Percentiles rank a stretch among this genome's conserved stretches.
Evolutionary conservation across 2,888 invertebrate genomes (phyloP).

Genomic region (Trachelus tabidus): DNA sequence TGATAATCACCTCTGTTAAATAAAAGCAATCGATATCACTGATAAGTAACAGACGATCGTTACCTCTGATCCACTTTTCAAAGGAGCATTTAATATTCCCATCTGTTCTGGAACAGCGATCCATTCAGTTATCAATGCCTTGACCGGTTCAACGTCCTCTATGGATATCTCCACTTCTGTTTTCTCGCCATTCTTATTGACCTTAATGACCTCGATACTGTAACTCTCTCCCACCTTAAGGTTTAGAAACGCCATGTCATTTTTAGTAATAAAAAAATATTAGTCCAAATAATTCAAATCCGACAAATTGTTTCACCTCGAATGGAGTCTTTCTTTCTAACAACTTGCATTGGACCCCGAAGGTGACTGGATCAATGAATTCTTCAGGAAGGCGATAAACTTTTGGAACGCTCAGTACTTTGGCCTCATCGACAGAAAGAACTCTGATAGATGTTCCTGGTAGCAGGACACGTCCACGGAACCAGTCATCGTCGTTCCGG

Average conservation of each 20-base stretch:
- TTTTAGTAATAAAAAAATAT: neutral
- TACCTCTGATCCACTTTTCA: conserved; percentile 48
- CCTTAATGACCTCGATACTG: neutral
- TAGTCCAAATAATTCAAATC: neutral
- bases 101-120: conserved; percentile 41
- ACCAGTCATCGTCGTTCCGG: conserved; percentile 43
- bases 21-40: neutral
- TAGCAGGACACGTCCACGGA: conserved; percentile 48
- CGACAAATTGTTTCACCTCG: conserved; percentile 8
- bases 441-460: conserved; percentile 37
- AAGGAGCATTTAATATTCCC: conserved; percentile 33
- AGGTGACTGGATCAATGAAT: conserved; percentile 31
- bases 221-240: neutral
- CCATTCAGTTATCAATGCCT: conserved; percentile 43
- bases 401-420: conserved; percentile 28
- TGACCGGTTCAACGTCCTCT: neutral
- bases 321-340: conserved; percentile 12
- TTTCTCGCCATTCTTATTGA: neutral
- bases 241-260: neutral
- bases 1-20: conserved; percentile 12
- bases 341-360: conserved; percentile 41
- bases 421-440: conserved; percentile 47
- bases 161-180: conserved; percentile 11
- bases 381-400: conserved; percentile 36
- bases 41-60: neutral